Percentiles rank a stretch among this genome's conserved stretches.
phyloP scores from a whole-genome alignment of 2,888 invertebrate species.

The Lasioglossum oenotherae region DNA sequence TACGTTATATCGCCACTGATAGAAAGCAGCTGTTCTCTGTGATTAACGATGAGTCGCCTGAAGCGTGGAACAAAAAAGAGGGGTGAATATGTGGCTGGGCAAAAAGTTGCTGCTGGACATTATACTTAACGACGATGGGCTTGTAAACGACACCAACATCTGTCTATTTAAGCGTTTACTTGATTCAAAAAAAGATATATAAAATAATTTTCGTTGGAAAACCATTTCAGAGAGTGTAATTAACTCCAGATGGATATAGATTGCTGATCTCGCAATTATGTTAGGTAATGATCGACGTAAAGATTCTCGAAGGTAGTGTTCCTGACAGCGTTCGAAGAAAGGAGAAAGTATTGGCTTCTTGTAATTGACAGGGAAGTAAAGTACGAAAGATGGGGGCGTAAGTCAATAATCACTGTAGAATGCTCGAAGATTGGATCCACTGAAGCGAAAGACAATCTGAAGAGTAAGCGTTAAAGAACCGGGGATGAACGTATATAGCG shows the following conservation, averaged over 20 bases:
- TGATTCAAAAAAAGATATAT: background rate
- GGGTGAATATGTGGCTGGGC: background rate
- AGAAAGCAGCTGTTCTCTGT: slow-evolving; percentile 3
- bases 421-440: slow-evolving; percentile 25
- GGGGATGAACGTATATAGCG: background rate
- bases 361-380: slow-evolving; percentile 21
- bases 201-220: background rate
- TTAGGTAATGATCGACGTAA: background rate
- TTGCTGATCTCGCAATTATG: background rate
- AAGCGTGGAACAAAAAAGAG: background rate
- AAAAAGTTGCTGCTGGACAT: background rate
- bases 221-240: background rate
- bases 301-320: background rate
- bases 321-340: background rate
- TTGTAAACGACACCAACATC: background rate
- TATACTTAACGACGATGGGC: background rate
- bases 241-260: background rate
- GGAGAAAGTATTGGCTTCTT: slow-evolving; percentile 6
- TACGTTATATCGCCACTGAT: slow-evolving; percentile 1
- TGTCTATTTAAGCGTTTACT: background rate
- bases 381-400: slow-evolving; percentile 39
- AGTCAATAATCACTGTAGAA: slow-evolving; percentile 34
- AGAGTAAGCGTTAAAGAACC: slow-evolving; percentile 6
- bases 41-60: background rate
- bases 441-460: slow-evolving; percentile 7